Evolutionary conservation across 2,888 invertebrate genomes (phyloP).

Genomic region (Sarcophaga caerulescens): DNA sequence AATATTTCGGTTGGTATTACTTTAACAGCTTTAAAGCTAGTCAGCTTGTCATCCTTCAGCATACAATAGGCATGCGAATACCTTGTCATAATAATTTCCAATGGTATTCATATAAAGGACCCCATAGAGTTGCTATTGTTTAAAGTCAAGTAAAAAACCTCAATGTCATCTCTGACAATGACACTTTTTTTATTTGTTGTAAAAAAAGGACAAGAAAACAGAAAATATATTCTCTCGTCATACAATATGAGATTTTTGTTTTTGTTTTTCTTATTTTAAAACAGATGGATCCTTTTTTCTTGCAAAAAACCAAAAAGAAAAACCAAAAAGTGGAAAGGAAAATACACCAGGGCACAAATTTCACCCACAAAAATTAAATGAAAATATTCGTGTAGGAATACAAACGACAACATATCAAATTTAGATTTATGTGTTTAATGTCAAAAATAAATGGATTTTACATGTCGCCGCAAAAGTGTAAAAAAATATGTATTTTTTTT

Average conservation of each 20-base stretch:
- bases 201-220: slow-evolving; percentile 10
- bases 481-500: not conserved
- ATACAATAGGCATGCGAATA: not conserved
- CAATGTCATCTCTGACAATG: slow-evolving; percentile 53
- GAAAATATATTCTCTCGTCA: slow-evolving; percentile 38
- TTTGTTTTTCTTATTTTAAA: slow-evolving; percentile 32
- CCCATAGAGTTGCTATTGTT: not conserved
- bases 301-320: slow-evolving; percentile 4
- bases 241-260: slow-evolving; percentile 16
- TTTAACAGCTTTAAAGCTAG: not conserved
- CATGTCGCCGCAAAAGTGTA: slow-evolving; percentile 68
- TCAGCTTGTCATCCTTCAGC: slow-evolving; percentile 25
- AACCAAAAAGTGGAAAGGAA: too few relatives aligned
- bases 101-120: not conserved
- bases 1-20: not conserved
- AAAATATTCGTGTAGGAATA: not conserved
- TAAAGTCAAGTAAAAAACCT: slow-evolving; percentile 45
- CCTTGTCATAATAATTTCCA: slow-evolving; percentile 1
- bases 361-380: slow-evolving; percentile 41
- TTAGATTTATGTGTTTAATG: slow-evolving; percentile 71
- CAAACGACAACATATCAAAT: slow-evolving; percentile 69
- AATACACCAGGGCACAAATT: not conserved
- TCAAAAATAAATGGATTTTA: slow-evolving; percentile 72
- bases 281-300: slow-evolving; percentile 13
- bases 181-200: not conserved